A percentile compares a stretch with the other conserved stretches of the same genome.
Evolutionary conservation across 2,888 invertebrate species (phyloP).

Genomic region (Thyatira batis): DNA sequence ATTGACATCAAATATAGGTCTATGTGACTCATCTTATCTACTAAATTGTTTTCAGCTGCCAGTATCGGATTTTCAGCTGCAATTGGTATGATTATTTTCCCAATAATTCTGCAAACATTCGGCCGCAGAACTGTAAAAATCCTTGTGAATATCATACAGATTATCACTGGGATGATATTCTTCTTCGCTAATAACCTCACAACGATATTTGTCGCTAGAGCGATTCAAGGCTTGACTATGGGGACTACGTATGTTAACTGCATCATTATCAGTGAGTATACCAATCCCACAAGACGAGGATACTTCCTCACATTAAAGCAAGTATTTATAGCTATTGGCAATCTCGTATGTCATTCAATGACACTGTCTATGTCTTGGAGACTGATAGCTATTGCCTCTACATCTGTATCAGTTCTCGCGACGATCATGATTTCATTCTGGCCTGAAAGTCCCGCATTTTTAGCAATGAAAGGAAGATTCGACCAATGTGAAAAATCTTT

Average conservation of each 20-base stretch:
- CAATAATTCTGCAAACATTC: no score
- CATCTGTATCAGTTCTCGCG: constrained; percentile 16
- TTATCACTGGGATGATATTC: no score
- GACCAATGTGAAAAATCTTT: constrained; percentile 40
- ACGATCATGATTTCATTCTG: constrained; percentile 38
- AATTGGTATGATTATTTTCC: no score
- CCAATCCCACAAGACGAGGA: constrained; percentile 40
- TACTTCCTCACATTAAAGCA: constrained; percentile 43
- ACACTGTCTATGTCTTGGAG: constrained; percentile 41
- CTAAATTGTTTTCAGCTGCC: no score
- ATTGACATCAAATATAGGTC: no score
- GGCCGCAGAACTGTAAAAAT: no score
- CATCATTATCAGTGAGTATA: constrained; percentile 45
- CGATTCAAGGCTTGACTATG: constrained; percentile 38
- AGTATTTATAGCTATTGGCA: constrained; percentile 26
- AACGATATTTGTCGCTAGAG: constrained; percentile 36
- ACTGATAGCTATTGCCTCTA: constrained; percentile 32
- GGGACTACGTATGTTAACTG: constrained; percentile 36
- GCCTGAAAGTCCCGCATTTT: constrained; percentile 48
- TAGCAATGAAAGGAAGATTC: constrained; percentile 44
- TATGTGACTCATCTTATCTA: no score
- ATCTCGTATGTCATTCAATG: constrained; percentile 40
- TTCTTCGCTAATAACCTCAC: no score
- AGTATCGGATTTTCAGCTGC: no score
- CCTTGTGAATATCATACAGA: no score